Base-by-base conservation (phyloP, 2,113 vertebrate species). In the Carassius carassius region DNA sequence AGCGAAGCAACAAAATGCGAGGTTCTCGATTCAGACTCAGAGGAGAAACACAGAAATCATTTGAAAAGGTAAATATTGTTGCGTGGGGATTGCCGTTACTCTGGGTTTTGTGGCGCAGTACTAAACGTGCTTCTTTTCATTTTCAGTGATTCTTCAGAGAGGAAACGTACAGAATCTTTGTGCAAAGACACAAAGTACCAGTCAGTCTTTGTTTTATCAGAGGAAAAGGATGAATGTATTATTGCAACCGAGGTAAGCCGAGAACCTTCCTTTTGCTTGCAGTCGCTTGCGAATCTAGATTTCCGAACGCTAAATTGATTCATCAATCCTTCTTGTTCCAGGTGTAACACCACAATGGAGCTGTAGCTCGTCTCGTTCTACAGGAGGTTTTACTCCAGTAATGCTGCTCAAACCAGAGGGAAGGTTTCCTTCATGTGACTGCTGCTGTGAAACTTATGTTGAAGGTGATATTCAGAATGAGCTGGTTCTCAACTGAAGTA, bases 151-250 rank as follows among this genome's bases (percentile, higher is more conserved):
- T 89, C 90, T 49, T 95, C 95, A 86, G 97, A 97, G 90, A 95
- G 93, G 77, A 96, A 95, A 89, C 92, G 93, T 90, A 93, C 92
- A 21, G 96, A 97, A 78, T 95, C 96, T 19, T 94, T 89, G 91
- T 96, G 86, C 91, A 98, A 96, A 86, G 97, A 97, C 93, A 97
- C 96, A 84, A 99, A 98, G 94, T 99, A 99, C 95, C 98, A 99
- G 95, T 99, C 98, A 6, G 96, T 99, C 90, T 99, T 96, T 77
- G 97, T 99, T 91, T 96, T 99, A 91, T 99, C 97, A 62, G 97
- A 98, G 90, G 96, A 97, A 90, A 98, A 98, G 91, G 97, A 99
- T 0, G 98, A 99, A 92, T 99, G 98, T 88, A 96, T 99, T 91
- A 98, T 99, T 73, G 98, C 98, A 87, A 99, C 98, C 88, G 98